Evolutionary conservation across 2,888 invertebrate species (phyloP), one percentile per base, ranked within the genome.

Genomic region (Itoplectis maculator): DNA sequence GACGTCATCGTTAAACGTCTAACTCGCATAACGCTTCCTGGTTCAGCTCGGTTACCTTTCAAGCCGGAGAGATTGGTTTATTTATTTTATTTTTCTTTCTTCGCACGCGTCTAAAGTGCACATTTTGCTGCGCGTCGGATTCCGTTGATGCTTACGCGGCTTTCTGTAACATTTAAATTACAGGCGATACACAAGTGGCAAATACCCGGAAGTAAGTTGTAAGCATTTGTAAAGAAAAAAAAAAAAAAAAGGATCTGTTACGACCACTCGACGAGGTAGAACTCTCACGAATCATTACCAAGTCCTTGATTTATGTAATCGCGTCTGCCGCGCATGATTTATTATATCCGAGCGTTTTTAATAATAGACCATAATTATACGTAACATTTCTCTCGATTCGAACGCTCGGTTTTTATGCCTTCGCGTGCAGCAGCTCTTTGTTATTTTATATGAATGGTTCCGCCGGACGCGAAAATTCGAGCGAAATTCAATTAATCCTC

Each of bases 71-170:
- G 40, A 40, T 54, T 2, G 15, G 40, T 8, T 18, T 40, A 7
- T 35, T 61, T 37, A 15, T n/a, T 59, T n/a, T 47, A n/a, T 0
- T n/a, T n/a, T n/a, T n/a, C n/a, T n/a, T n/a, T n/a, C 15, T 9
- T 7, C n/a, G 35, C 23, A 37, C 37, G 37, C 61, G 37, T 61
- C 18, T 37, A 61, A 61, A 40, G 61, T 61, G 61, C 61, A 61
- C 9, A 61, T 15, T 37, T 61, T 61, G 61, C 11, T 37, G 61
- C 11, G 15, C 9, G 18, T 40, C 37, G 40, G 37, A 40, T 40
- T 0, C 40, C 9, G 15, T 7, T 61, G 61, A 61, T 61, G 61
- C 37, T 61, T 37, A 18, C n/a, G 61, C 15, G 37, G 18, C 3
- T 18, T 37, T 35, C 18, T 37, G 61, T 15, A 61, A 37, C 35